Conservation (phyloP, 2,888 invertebrate species). For the Dinocampus coccinellae region DNA sequence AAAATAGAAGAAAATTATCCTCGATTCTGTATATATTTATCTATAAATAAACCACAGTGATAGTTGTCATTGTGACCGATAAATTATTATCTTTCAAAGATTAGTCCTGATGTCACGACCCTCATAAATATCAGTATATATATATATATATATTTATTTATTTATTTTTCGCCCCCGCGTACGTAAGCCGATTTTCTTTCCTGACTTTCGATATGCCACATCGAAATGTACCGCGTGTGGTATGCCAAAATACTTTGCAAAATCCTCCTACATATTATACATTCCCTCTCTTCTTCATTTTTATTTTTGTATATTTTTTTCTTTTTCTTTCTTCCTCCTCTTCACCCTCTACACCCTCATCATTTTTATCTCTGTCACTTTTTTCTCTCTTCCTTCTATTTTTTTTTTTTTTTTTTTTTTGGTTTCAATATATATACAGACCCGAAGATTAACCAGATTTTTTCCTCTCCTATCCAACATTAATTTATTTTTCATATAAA, state of each 20-base stretch:
- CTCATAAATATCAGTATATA: constrained; percentile 68
- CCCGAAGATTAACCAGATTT: too few species aligned
- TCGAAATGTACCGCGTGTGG: constrained; percentile 59
- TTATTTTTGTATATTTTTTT: too few species aligned
- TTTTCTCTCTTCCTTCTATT: too few species aligned
- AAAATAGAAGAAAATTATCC: too few species aligned
- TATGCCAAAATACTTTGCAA: constrained; percentile 60
- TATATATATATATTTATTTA: not conserved
- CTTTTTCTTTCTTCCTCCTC: constrained; percentile 25
- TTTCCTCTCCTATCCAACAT: too few species aligned
- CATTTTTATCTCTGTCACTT: too few species aligned
- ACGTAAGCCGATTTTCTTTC: constrained; percentile 68
- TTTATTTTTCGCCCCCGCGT: constrained; percentile 53
- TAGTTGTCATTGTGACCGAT: constrained; percentile 44
- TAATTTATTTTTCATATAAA: too few species aligned
- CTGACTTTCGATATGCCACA: constrained; percentile 58
- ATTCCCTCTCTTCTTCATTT: too few species aligned
- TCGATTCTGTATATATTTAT: too few species aligned
- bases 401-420: too few species aligned
- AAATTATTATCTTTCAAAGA: constrained; percentile 69
- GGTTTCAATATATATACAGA: too few species aligned
- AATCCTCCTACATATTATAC: constrained; percentile 38
- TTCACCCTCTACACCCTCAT: too few species aligned
- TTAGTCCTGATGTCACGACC: constrained; percentile 68
- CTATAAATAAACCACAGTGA: not conserved